Base-by-base conservation (phyloP, 2,888 invertebrate species). In the Pyrrhosoma nymphula region DNA sequence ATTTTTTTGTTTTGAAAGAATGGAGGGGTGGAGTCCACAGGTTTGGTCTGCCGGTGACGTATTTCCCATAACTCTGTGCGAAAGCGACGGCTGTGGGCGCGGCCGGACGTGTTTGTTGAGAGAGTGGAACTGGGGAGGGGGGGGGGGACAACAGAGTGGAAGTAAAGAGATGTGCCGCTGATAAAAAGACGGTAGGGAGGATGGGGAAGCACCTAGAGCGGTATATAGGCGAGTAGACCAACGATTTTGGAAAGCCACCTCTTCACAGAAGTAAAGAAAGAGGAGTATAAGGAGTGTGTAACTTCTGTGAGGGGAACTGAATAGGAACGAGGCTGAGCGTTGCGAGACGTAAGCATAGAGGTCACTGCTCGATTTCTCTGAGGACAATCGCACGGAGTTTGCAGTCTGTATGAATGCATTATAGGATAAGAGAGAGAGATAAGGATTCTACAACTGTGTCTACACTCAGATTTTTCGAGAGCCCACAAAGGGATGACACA, bases 31-130 rank as follows among this genome's bases (percentile, higher is more conserved):
- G 82, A 16, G 30, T 82, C 35, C 82, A 30, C 82, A 14, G 35
- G 82, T 82, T 35, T n/a, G 14, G 82, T 35, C 82, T 82, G 82
- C 82, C 82, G 82, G 82, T 82, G 82, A n/a, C 82, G 82, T 82
- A 82, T 82, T 82, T 82, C 82, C 35, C 82, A 35, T 82, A 82
- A 82, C 82, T 82, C 82, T n/a, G 8, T 35, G 18, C 30, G 35
- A 35, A 26, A 82, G 82, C 30, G 82, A 16, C 30, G 82, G 82
- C 20, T 26, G 82, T 26, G 82, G 35, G 82, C 82, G 82, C 30
- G 82, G 82, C 82, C 16, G 82, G 82, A n/a, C 35, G 30, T 82
- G 82, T 82, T 82, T 82, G 82, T 35, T 16, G n/a, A 30, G 82
- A 26, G 82, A 35, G 16, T 16, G 35, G 35, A n/a, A 16, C 82